Evolutionary conservation across 1,140 invertebrate species (phyloP).

Genomic region (Macrobrachium nipponense): DNA sequence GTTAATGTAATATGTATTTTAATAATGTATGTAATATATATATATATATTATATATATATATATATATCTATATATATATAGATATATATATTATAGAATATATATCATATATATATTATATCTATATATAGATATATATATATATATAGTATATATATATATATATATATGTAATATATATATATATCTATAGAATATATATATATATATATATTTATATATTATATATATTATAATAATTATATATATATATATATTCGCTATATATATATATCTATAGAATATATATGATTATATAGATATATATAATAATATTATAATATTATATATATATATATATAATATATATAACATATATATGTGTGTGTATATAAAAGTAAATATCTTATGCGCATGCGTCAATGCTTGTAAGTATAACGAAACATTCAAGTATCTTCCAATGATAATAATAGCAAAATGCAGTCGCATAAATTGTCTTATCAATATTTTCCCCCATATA

Average conservation of each 20-base stretch:
- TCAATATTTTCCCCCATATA: too few species aligned
- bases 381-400: too few species aligned
- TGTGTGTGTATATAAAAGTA: neutral
- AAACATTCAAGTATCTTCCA: too few species aligned
- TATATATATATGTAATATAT: neutral
- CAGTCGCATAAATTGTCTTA: too few species aligned
- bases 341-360: neutral
- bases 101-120: neutral
- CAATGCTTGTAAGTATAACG: too few species aligned
- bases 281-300: too few species aligned
- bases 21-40: neutral
- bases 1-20: conserved; percentile 2
- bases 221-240: too few species aligned
- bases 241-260: too few species aligned
- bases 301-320: too few species aligned
- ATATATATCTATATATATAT: conserved; percentile 24
- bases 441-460: too few species aligned
- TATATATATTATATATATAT: conserved; percentile 4
- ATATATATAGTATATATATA: neutral
- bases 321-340: neutral
- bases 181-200: neutral
- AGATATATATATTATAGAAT: conserved; percentile 24
- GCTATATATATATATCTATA: too few species aligned
- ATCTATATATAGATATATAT: neutral
- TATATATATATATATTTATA: neutral